phyloP scores from a whole-genome alignment of 1,140 invertebrate species.

The Drosophila ambigua region DNA sequence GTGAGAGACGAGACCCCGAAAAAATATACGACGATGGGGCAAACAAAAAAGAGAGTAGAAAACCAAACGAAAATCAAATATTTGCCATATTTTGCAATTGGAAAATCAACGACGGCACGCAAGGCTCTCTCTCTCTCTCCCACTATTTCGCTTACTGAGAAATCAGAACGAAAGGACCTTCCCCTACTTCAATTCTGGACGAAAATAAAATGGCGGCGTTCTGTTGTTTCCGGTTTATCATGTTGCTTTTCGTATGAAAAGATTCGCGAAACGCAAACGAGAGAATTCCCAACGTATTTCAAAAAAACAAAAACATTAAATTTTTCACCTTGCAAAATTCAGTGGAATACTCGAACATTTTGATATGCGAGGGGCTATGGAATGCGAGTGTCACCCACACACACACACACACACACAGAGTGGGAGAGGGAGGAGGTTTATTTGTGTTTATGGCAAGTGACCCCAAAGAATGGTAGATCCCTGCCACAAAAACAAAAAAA shows the following conservation, averaged over 20 bases:
- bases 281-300: constrained; percentile 7
- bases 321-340: constrained; percentile 62
- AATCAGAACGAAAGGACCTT: constrained; percentile 23
- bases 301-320: constrained; percentile 43
- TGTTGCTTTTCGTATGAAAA: constrained; percentile 7
- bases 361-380: constrained; percentile 5
- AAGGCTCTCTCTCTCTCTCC: constrained; percentile 23
- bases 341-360: constrained; percentile 27
- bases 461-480: constrained; percentile 32
- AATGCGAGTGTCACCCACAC: constrained; percentile 16
- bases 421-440: constrained; percentile 10
- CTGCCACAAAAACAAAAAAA: constrained; percentile 11
- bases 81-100: constrained; percentile 61
- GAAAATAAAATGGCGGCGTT: constrained; percentile 69
- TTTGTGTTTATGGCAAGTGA: constrained; percentile 59
- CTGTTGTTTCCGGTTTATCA: constrained; percentile 54
- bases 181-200: constrained; percentile 27
- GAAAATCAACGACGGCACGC: constrained; percentile 68
- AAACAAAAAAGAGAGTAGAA: background rate
- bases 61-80: constrained; percentile 61
- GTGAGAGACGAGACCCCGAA: constrained; percentile 1
- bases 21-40: constrained; percentile 6
- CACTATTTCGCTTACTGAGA: constrained; percentile 10
- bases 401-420: constrained; percentile 3
- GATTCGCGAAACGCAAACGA: constrained; percentile 11